Evolutionary conservation across 2,113 vertebrate species (phyloP), one percentile per base, ranked within the genome.

Genomic region (Trichechus manatus): DNA sequence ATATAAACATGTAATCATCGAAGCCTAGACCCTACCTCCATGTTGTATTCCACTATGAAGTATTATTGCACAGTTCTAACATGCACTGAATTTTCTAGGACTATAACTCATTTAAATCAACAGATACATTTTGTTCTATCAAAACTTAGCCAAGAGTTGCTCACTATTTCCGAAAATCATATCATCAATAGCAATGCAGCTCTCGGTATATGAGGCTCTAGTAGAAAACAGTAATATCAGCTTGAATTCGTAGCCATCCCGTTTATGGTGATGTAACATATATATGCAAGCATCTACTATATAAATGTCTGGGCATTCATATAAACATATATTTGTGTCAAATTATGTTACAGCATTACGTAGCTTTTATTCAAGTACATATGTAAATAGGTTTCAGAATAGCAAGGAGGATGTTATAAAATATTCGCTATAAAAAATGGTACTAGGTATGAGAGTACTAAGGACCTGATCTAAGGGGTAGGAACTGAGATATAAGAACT

Each of bases 1-100:
- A 27, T 91, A 74, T 19, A 85, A 92, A 74, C 22, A 61, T 50
- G 20, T 88, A 68, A n/a, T 13, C 89, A 42, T 94, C 90, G 42
- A 95, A 42, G 1, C 63, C 44, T 94, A 23, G 29, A 42, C 17
- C 1, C 20, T 68, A 42, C 20, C 6, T 72, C 19, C n/a, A 88
- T 14, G 39, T 82, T 50, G 6, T 39, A 56, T 2, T 82, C 13
- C 74, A 68, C 64, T 14, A 84, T 8, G 47, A 68, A 86, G 3
- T n/a, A 13, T 63, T 29, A 78, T 1, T 87, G 39, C n/a, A 25
- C n/a, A 1, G 33, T 59, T 91, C 87, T 92, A 56, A 92, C 5
- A 56, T 8, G 17, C 9, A 42, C 1, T 53, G 9, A 75, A 33
- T 82, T 82, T 78, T n/a, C 59, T 59, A 6, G 9, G 17, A 85